These are phyloP conservation scores for Coccyzus lansbergi DNA, from an alignment of 2,797 vertebrate genomes.

Conservation along the genomic window DNA sequence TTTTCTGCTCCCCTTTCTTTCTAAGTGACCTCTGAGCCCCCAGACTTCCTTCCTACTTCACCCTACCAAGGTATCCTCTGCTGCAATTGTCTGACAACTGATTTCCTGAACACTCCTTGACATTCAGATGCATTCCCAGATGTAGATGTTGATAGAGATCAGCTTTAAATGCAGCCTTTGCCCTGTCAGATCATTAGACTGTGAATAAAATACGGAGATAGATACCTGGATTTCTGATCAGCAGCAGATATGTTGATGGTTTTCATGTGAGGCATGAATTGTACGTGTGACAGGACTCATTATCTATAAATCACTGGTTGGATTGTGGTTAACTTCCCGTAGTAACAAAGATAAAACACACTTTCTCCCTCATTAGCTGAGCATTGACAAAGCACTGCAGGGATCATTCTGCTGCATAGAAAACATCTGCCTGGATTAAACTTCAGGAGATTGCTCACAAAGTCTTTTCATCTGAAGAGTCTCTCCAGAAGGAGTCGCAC, in stretches of 20 bases:
- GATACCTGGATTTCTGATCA: slow-evolving; percentile 60
- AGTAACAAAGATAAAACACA: slow-evolving; percentile 63
- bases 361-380: slow-evolving; percentile 68
- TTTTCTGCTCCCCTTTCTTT: neutral
- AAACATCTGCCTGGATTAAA: slow-evolving; percentile 37
- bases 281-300: slow-evolving; percentile 64
- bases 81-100: neutral
- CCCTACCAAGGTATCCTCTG: neutral
- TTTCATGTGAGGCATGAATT: slow-evolving; percentile 53
- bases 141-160: slow-evolving; percentile 43
- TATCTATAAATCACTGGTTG: slow-evolving; percentile 59
- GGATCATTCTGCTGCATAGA: slow-evolving; percentile 14
- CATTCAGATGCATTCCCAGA: slow-evolving; percentile 9
- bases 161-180: slow-evolving; percentile 9
- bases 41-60: neutral
- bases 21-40: neutral
- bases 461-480: neutral
- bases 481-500: neutral
- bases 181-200: slow-evolving; percentile 26
- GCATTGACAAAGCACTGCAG: slow-evolving; percentile 55
- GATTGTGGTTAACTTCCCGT: slow-evolving; percentile 59
- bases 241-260: neutral
- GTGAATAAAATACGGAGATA: slow-evolving; percentile 39
- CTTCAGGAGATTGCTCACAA: slow-evolving; percentile 11
- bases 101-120: neutral